Base-by-base conservation (phyloP, 2,888 invertebrate genomes). In the Habrosyne pyritoides region DNA sequence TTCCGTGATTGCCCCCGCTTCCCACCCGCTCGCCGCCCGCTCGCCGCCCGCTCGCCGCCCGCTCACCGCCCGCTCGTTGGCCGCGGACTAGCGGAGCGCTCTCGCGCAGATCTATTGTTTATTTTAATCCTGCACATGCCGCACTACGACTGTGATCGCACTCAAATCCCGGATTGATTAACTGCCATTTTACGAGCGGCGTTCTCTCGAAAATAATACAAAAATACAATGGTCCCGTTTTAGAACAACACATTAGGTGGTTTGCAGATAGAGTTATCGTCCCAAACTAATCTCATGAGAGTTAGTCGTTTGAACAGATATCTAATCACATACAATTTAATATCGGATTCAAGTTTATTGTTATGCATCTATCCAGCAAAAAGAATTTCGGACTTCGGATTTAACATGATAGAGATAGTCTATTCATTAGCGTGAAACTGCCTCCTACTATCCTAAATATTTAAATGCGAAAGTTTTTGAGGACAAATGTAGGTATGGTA, bases 91-190 rank as follows among this genome's bases (percentile, higher is more conserved):
- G 10, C 14, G 62, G 60, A 54, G 56, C 60, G 55, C 48, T 58
- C 47, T 6, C 5, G 18, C 36, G 36, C 36, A 42, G 36, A 14
- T 14, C 74, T 69, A 77, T 79, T 79, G 79, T 79, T 77, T 77
- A 75, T 78, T 75, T 74, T 69, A 70, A 70, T 68, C 73, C 60
- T 53, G 56, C 63, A 56, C 58, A 57, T 52, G 59, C 55, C 52
- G 52, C 59, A 7, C 36, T n/a, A 7, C 36, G 36, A 18, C 12
- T 53, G 59, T 59, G 36, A 55, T 60, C 63, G 64, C 49, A 50
- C 66, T 69, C 67, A 65, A 67, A 67, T 66, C 65, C 65, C 67
- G 58, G 60, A 69, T 70, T 80, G 79, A 78, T 77, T 78, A 79
- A 79, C 67, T 69, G 73, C 54, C 69, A 69, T 70, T 76, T 74